A percentile compares a stretch with the other conserved stretches of the same genome.
Conservation (phyloP, 92 coral and sea anemone species). For the Porites evermanni region DNA sequence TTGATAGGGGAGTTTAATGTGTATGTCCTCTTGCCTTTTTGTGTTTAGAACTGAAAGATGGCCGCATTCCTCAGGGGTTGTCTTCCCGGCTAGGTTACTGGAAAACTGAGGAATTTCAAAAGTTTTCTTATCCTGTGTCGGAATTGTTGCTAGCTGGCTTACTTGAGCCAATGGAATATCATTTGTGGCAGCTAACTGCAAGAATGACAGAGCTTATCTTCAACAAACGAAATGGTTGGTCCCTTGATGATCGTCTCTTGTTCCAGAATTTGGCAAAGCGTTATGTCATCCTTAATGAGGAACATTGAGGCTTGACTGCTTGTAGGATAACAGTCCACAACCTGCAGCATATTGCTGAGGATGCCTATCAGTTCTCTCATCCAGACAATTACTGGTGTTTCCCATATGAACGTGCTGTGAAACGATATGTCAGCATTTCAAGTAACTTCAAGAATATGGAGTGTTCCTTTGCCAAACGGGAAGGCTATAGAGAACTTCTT, state of each 20-base stretch:
- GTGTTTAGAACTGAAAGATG: constrained; percentile 63
- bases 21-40: not conserved
- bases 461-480: constrained; percentile 58
- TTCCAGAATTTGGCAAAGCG: constrained; percentile 53
- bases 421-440: constrained; percentile 60
- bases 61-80: constrained; percentile 51
- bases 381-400: constrained; percentile 81
- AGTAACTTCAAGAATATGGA: constrained; percentile 60
- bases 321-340: constrained; percentile 67
- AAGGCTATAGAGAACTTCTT: constrained; percentile 52
- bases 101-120: constrained; percentile 77
- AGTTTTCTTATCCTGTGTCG: constrained; percentile 67
- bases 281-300: constrained; percentile 63
- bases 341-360: constrained; percentile 63
- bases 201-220: constrained; percentile 74
- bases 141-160: constrained; percentile 61
- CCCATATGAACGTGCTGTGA: constrained; percentile 78
- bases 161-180: constrained; percentile 54
- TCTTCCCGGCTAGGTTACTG: constrained; percentile 54
- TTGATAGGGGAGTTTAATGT: not conserved
- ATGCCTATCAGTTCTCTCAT: constrained; percentile 66
- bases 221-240: constrained; percentile 63
- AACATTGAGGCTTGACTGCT: constrained; percentile 50
- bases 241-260: constrained; percentile 46
- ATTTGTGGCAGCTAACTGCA: constrained; percentile 55